Conservation (phyloP, 2,888 invertebrate species). For the Amphipyra berbera region DNA sequence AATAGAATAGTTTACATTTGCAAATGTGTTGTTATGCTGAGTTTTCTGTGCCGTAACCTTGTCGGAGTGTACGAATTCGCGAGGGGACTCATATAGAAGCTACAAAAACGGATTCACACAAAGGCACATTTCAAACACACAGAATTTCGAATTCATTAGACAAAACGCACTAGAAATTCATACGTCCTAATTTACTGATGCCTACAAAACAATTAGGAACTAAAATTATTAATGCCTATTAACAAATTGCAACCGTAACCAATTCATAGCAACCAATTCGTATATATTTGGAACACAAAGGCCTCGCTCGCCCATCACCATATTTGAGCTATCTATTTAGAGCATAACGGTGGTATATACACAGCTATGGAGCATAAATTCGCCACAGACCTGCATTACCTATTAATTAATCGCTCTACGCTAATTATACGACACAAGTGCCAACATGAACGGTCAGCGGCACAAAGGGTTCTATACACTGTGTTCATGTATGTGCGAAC, state of each 20-base stretch:
- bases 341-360: conserved; percentile 45
- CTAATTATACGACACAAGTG: conserved; percentile 85
- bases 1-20: conserved; percentile 59
- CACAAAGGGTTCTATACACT: conserved; percentile 72
- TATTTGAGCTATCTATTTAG: conserved; percentile 58
- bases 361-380: conserved; percentile 66
- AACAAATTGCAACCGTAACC: conserved; percentile 53
- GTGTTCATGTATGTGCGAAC: conserved; percentile 46
- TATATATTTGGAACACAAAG: conserved; percentile 50
- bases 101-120: conserved; percentile 9
- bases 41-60: conserved; percentile 37
- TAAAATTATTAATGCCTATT: conserved; percentile 43
- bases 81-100: conserved; percentile 27
- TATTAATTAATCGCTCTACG: conserved; percentile 86
- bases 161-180: conserved; percentile 2
- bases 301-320: conserved; percentile 49
- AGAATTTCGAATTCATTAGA: conserved; percentile 21
- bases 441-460: conserved; percentile 75
- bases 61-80: conserved; percentile 13
- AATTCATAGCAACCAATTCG: conserved; percentile 51
- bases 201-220: conserved; percentile 13
- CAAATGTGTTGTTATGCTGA: conserved; percentile 44
- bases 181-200: conserved; percentile 19
- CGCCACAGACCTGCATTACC: conserved; percentile 77
- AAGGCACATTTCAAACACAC: conserved; percentile 8